A percentile compares a stretch with the other conserved stretches of the same genome.
phyloP scores from a whole-genome alignment of 2,888 invertebrate genomes.

The Erpobdella octoculata region DNA sequence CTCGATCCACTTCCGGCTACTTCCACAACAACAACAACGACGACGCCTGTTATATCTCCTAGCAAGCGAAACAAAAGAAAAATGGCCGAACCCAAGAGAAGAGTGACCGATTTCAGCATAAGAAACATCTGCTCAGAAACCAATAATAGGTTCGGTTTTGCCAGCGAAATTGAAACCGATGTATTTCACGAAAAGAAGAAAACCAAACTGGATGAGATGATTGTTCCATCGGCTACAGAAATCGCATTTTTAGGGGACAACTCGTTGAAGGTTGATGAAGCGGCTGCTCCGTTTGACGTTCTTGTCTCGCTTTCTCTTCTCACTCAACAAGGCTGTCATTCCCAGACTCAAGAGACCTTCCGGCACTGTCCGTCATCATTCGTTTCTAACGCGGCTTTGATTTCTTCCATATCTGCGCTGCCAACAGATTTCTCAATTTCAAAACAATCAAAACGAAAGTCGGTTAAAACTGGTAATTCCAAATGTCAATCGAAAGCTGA shows the following conservation, averaged over 20 bases:
- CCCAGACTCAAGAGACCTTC: no score
- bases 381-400: no score
- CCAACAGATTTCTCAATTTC: no score
- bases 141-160: background rate
- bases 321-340: background rate
- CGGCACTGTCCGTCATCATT: no score
- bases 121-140: slow-evolving; percentile 37
- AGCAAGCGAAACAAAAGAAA: slow-evolving; percentile 30
- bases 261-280: background rate
- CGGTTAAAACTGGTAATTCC: no score
- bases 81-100: slow-evolving; percentile 31
- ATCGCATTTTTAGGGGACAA: no score
- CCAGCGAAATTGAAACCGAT: background rate
- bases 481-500: no score
- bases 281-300: background rate
- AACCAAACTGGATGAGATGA: background rate
- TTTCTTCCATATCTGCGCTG: no score
- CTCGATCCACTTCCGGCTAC: background rate
- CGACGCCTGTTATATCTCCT: slow-evolving; percentile 11
- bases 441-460: no score
- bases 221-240: background rate
- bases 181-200: background rate
- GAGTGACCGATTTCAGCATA: slow-evolving; percentile 32
- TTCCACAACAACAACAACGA: background rate
- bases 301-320: background rate